These are phyloP conservation scores for Sebastiscus tertius DNA, from an alignment of 2,797 vertebrate species.

Conservation along the genomic window DNA sequence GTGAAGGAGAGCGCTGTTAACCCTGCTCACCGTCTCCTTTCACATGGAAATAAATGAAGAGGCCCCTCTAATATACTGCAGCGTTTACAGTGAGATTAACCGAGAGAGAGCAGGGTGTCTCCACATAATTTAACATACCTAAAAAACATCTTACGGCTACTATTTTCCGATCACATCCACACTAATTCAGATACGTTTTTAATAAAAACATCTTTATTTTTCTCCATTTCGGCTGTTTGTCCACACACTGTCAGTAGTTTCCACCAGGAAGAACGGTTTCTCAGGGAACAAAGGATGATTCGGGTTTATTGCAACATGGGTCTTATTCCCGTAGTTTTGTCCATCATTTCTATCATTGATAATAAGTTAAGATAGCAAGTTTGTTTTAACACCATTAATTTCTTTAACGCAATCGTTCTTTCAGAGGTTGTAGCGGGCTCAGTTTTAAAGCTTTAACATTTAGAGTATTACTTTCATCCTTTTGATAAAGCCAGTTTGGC, in stretches of 20 bases:
- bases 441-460: no score
- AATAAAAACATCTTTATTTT: background rate
- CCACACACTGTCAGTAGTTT: background rate
- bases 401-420: no score
- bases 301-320: background rate
- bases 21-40: slow-evolving; percentile 53
- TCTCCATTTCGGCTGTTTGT: background rate
- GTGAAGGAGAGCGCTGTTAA: slow-evolving; percentile 43
- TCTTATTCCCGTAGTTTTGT: background rate
- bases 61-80: slow-evolving; percentile 56
- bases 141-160: background rate
- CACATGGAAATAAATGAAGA: slow-evolving; percentile 76
- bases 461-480: background rate
- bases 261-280: background rate
- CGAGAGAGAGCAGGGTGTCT: background rate
- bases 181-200: background rate
- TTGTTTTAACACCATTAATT: no score
- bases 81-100: slow-evolving; percentile 19
- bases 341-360: background rate
- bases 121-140: background rate
- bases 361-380: background rate
- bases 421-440: no score
- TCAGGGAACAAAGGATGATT: background rate
- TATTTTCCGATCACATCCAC: background rate
- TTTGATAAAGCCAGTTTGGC: background rate